Conservation (phyloP, 2,113 vertebrate genomes). For the Scomber scombrus region DNA sequence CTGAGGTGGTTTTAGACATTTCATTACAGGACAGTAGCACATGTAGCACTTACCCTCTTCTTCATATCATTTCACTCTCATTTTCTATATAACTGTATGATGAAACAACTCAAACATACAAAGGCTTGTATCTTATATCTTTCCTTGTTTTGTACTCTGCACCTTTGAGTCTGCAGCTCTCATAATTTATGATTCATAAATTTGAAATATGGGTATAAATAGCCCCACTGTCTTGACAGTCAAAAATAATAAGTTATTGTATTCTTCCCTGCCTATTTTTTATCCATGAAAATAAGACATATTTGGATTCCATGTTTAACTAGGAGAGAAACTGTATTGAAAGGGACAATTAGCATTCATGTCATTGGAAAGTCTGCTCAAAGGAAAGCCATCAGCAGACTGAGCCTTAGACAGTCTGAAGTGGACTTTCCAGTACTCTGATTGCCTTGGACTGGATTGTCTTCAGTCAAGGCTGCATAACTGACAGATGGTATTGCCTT, state of each 20-base stretch:
- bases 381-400: conserved; percentile 21
- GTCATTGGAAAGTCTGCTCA: conserved; percentile 50
- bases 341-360: conserved; percentile 25
- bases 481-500: background rate
- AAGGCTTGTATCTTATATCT: too few species aligned
- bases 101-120: conserved; percentile 27
- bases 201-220: conserved; percentile 27
- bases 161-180: background rate
- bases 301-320: too few species aligned
- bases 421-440: conserved; percentile 44
- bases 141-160: conserved; percentile 13
- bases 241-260: conserved; percentile 9
- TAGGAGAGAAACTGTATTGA: conserved; percentile 24
- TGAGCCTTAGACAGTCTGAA: conserved; percentile 42
- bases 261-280: background rate
- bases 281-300: conserved; percentile 3
- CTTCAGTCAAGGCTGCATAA: conserved; percentile 11
- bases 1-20: conserved; percentile 9
- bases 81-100: conserved; percentile 14
- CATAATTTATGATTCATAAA: conserved; percentile 18
- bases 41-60: background rate
- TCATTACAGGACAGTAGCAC: conserved; percentile 18
- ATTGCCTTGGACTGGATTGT: conserved; percentile 30
- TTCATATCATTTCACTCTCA: background rate
- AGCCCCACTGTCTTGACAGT: conserved; percentile 3